A percentile compares a stretch with the other conserved stretches of the same genome.
Conservation (phyloP, 2,888 invertebrate genomes). For the Meiosimyza decipiens region DNA sequence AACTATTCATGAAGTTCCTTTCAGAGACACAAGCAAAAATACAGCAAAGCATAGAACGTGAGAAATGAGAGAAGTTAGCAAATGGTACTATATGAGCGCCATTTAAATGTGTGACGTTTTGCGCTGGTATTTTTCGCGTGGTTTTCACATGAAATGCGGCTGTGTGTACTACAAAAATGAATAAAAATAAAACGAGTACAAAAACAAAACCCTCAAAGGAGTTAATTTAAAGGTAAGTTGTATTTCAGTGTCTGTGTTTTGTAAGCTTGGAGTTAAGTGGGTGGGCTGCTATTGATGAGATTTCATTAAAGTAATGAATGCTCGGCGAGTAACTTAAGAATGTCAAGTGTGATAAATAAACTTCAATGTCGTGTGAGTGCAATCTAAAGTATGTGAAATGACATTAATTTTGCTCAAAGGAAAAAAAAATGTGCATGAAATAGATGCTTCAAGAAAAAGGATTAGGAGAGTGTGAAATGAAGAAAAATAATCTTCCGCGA, state of each 20-base stretch:
- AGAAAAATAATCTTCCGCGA: no score
- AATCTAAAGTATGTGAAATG: neutral
- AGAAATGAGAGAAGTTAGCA: neutral
- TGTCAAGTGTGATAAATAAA: slow-evolving; percentile 10
- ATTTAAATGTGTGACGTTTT: neutral
- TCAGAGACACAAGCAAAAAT: neutral
- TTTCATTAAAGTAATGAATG: slow-evolving; percentile 29
- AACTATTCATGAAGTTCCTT: slow-evolving; percentile 30
- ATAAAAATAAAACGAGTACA: neutral
- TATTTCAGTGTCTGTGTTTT: neutral
- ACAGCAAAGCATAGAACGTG: neutral
- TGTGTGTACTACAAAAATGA: neutral
- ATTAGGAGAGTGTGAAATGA: no score
- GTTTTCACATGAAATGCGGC: slow-evolving; percentile 29
- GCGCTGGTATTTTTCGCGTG: neutral
- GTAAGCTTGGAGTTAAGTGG: neutral
- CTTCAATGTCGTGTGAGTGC: neutral
- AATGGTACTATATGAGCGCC: no score
- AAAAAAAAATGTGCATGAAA: no score
- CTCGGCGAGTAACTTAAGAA: slow-evolving; percentile 4
- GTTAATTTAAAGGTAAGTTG: neutral
- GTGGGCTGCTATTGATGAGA: slow-evolving; percentile 4
- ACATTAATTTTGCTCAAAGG: neutral
- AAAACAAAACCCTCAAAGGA: neutral
- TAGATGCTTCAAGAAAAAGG: no score